phyloP scores from a whole-genome alignment of 1,140 invertebrate genomes.

The Lepidurus couesii region DNA sequence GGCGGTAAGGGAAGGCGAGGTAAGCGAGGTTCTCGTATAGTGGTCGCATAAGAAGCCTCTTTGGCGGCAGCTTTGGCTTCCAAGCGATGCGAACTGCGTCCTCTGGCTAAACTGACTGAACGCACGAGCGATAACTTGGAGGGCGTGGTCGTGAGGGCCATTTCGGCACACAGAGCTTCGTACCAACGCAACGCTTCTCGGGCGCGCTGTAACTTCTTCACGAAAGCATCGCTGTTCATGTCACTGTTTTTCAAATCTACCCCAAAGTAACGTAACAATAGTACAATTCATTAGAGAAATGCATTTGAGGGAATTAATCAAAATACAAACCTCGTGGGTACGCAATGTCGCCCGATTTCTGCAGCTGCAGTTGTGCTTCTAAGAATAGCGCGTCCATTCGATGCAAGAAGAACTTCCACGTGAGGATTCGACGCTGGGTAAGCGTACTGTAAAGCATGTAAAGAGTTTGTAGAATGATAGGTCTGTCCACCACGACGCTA shows the following conservation, averaged over 20 bases:
- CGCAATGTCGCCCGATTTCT: conserved; percentile 69
- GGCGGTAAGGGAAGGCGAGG: conserved; percentile 75
- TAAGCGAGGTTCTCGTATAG: not conserved
- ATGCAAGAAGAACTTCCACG: conserved; percentile 98
- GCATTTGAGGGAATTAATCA: not conserved
- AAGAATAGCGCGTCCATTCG: conserved; percentile 92
- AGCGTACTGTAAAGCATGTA: conserved; percentile 87
- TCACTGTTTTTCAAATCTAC: conserved; percentile 85
- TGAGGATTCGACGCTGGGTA: conserved; percentile 73
- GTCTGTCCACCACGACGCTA: conserved; percentile 88
- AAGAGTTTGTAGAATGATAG: conserved; percentile 93
- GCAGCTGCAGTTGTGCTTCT: conserved; percentile 86
- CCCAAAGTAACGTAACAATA: conserved; percentile 36
- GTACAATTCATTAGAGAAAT: not conserved
- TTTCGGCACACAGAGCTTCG: conserved; percentile 48
- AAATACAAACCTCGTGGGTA: conserved; percentile 65
- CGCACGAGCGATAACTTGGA: not conserved
- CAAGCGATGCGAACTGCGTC: not conserved
- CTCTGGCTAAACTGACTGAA: not conserved
- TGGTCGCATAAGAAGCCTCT: conserved; percentile 26
- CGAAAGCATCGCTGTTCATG: conserved; percentile 77
- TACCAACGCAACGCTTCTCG: conserved; percentile 60
- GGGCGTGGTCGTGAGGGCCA: not conserved
- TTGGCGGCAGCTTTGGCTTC: conserved; percentile 63
- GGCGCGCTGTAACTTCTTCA: conserved; percentile 80